Conservation (phyloP, 2,888 invertebrate genomes). For the Disparrhopalites patrizii region DNA sequence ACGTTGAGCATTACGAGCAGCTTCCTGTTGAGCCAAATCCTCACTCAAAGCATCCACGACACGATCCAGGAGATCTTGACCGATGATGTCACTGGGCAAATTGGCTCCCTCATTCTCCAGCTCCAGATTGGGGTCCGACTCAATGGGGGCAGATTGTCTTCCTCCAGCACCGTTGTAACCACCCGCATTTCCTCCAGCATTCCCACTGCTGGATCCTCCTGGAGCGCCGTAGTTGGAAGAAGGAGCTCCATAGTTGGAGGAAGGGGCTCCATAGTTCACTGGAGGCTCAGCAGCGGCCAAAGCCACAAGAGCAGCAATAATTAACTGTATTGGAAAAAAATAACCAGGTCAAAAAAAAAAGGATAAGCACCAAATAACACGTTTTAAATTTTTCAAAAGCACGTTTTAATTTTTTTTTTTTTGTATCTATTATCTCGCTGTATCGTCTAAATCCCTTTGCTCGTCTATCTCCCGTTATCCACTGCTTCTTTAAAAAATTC, state of each 20-base stretch:
- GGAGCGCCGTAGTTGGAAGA: slow-evolving; percentile 11
- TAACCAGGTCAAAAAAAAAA: too few relatives aligned
- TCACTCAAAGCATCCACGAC: slow-evolving; percentile 22
- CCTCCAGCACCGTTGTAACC: slow-evolving; percentile 12
- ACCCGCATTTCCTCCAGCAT: not conserved
- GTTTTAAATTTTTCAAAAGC: too few relatives aligned
- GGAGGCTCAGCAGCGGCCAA: slow-evolving; percentile 21
- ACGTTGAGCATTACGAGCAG: slow-evolving; percentile 12
- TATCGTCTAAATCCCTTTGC: too few relatives aligned
- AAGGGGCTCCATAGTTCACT: slow-evolving; percentile 8
- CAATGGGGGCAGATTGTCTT: not conserved
- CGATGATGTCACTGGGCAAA: slow-evolving; percentile 21
- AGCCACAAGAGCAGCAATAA: slow-evolving; percentile 25
- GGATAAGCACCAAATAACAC: not conserved
- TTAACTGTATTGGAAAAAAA: slow-evolving; percentile 18
- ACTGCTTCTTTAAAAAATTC: too few relatives aligned
- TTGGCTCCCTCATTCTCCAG: slow-evolving; percentile 21
- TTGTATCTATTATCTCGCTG: too few relatives aligned
- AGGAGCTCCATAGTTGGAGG: slow-evolving; percentile 18
- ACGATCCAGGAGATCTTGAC: slow-evolving; percentile 24
- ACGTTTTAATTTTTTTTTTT: too few relatives aligned
- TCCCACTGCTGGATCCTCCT: slow-evolving; percentile 3
- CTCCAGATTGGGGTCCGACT: slow-evolving; percentile 15
- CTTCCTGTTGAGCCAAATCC: slow-evolving; percentile 17
- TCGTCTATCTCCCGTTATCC: too few relatives aligned